Conservation (phyloP, 2,797 vertebrate genomes). For the Lepilemur ruficaudatus region DNA sequence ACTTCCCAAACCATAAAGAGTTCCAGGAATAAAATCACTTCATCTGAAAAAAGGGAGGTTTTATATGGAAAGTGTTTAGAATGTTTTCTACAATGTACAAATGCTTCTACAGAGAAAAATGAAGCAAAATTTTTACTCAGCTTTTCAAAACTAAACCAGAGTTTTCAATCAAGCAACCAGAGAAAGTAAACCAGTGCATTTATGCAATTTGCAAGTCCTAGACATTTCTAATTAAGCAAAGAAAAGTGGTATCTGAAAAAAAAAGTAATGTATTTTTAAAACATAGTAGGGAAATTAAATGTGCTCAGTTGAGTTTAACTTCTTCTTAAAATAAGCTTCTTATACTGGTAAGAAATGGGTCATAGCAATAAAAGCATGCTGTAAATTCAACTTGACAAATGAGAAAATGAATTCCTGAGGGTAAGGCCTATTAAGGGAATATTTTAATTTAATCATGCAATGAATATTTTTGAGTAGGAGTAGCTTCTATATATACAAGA, state of each 20-base stretch:
- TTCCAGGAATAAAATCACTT: conserved; percentile 53
- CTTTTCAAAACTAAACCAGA: conserved; percentile 61
- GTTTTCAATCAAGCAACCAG: conserved; percentile 37
- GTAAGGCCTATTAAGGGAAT: conserved; percentile 73
- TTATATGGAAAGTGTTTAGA: conserved; percentile 45
- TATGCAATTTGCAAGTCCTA: conserved; percentile 27
- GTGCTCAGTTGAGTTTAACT: conserved; percentile 58
- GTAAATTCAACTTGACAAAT: conserved; percentile 78
- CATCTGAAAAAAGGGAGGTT: conserved; percentile 47
- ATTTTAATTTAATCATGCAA: conserved; percentile 70
- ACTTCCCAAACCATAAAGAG: conserved; percentile 21
- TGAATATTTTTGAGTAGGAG: conserved; percentile 63
- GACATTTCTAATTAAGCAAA: conserved; percentile 55
- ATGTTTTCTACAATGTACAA: conserved; percentile 56
- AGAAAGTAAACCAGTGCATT: conserved; percentile 14
- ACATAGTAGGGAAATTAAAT: conserved; percentile 55
- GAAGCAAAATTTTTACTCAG: conserved; percentile 37
- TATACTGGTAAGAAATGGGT: conserved; percentile 72
- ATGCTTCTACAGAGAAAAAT: conserved; percentile 57
- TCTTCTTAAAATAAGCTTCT: conserved; percentile 72
- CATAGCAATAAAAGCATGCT: conserved; percentile 69
- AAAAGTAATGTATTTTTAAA: conserved; percentile 51
- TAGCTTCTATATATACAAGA: conserved; percentile 62
- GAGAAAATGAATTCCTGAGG: conserved; percentile 74
- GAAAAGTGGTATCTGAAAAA: conserved; percentile 6